A percentile compares a stretch with the other conserved stretches of the same genome.
These are phyloP conservation scores for Platyscapa corneri DNA, from an alignment of 1,140 invertebrate genomes.

Conservation along the genomic window DNA sequence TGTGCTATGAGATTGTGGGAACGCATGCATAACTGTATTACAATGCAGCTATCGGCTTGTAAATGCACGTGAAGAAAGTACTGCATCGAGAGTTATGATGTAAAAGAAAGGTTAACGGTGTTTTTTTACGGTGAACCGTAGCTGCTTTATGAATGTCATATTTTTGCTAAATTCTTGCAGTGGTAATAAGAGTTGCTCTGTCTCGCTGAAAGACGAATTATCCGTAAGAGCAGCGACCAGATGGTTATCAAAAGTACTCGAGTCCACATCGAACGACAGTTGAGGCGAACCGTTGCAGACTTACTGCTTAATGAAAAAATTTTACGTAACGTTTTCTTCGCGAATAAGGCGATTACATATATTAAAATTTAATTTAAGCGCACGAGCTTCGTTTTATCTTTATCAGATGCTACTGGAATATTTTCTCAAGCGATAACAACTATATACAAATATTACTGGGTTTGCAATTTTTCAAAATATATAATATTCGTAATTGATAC, in stretches of 20 bases:
- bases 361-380: conserved; percentile 9
- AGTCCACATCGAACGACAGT: not conserved
- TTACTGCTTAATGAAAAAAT: conserved; percentile 7
- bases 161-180: not conserved
- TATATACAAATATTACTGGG: not conserved
- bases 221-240: not conserved
- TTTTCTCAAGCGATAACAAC: not conserved
- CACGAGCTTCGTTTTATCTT: not conserved
- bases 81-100: conserved; percentile 12
- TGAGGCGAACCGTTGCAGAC: not conserved
- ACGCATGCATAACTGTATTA: conserved; percentile 21
- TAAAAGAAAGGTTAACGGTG: conserved; percentile 28
- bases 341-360: not conserved
- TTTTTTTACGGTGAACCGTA: not conserved
- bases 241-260: not conserved
- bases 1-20: not conserved
- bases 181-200: not conserved
- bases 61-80: conserved; percentile 1
- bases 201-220: not conserved
- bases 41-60: not conserved
- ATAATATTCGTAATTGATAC: no score
- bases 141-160: not conserved
- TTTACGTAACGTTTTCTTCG: not conserved
- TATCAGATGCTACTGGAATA: conserved; percentile 8
- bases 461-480: not conserved